Evolutionary conservation across 1,140 invertebrate genomes (phyloP), one percentile per base, ranked within the genome.

Genomic region (Magallana ariakensis): DNA sequence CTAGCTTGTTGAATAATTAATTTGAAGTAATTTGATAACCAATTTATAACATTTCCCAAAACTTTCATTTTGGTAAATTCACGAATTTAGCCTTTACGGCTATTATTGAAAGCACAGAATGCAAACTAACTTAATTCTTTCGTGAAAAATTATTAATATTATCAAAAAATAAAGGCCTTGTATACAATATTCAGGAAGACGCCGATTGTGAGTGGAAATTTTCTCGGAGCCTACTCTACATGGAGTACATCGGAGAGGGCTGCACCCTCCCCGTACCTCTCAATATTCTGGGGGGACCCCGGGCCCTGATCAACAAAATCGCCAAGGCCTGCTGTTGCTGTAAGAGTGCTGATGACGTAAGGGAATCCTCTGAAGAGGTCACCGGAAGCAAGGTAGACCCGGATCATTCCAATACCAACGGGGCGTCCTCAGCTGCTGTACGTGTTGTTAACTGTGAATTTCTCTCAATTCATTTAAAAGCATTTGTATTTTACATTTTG

Each of bases 171-270:
- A 0, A 60, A 60, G 19, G 75, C 33, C 33, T 15, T 15, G 46
- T 7, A n/a, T 19, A 5, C 9, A 15, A 16, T 85, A 15, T 86
- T 55, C 89, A 97, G 97, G 97, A 97, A 96, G 95, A 97, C 90
- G 96, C 97, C 11, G 97, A 98, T 91, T 96, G 96, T 0, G 97
- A 98, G 95, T 98, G 98, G 98, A 98, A 98, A 94, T 98, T 98
- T 92, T 97, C 97, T 3, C 95, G 98, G 13, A 97, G 97, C 86
- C 96, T 97, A 89, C 95, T 98, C n/a, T 98, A 97, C 97, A 97
- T 98, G 96, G 97, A 97, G 89, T 98, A 98, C 93, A 98, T 98
- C 90, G 97, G 98, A 92, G 97, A 98, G 80, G 97, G 97, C 0
- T 96, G 96, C 85, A 98, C 97, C 0, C 96, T 98, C 0, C 97